These are phyloP conservation scores for Sclerodermus sp. DNA, from an alignment of 2,888 invertebrate species.

Conservation along the genomic window DNA sequence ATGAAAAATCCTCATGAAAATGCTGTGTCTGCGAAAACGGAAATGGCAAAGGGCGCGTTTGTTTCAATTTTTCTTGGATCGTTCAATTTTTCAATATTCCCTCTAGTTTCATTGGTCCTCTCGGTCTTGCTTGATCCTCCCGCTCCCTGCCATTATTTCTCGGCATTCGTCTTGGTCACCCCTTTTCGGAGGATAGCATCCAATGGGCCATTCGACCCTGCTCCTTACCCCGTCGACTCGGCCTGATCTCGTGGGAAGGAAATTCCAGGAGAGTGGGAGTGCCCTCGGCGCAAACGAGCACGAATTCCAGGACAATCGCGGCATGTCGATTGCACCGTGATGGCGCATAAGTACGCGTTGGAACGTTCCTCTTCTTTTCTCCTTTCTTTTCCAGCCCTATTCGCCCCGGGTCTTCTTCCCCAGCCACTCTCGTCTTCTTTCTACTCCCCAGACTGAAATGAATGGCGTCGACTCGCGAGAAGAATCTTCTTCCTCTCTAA, in stretches of 20 bases:
- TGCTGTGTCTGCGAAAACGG: too few relatives aligned
- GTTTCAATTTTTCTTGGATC: too few relatives aligned
- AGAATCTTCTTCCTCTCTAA: not conserved
- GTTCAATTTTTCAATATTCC: too few relatives aligned
- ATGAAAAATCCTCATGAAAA: too few relatives aligned
- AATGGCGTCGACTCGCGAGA: not conserved
- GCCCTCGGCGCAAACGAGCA: constrained; percentile 13
- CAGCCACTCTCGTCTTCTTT: not conserved
- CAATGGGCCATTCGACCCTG: too few relatives aligned
- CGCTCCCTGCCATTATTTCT: too few relatives aligned
- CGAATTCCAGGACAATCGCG: constrained; percentile 16
- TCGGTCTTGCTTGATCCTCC: too few relatives aligned
- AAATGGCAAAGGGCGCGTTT: too few relatives aligned
- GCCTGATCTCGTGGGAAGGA: not conserved
- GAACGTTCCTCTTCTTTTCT: not conserved
- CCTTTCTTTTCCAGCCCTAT: not conserved
- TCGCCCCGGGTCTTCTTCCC: not conserved
- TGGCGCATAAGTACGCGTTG: constrained; percentile 14
- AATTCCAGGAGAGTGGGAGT: constrained; percentile 9
- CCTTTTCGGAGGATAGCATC: too few relatives aligned
- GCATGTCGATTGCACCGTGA: constrained; percentile 18
- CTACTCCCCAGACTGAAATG: not conserved
- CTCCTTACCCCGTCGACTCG: too few relatives aligned
- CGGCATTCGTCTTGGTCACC: too few relatives aligned
- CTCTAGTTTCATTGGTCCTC: too few relatives aligned